Base-by-base conservation (phyloP, 2,797 vertebrate genomes). In the Sebastes glaucus region DNA sequence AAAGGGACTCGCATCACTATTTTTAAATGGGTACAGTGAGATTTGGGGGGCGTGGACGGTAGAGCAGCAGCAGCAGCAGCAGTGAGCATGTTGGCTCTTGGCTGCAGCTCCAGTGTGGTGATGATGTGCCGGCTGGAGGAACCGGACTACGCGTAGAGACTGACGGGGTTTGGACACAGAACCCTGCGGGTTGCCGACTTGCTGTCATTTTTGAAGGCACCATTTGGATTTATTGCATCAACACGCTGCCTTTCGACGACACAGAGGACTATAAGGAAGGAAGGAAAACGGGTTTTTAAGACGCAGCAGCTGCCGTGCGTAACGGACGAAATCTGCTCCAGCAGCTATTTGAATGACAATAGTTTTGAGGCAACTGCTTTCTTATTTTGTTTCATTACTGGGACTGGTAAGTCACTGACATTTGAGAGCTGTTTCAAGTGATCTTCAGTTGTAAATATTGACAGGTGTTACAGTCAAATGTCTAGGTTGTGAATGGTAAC, bases 31-130 rank as follows among this genome's bases (percentile, higher is more conserved):
- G 74, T 42, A 79, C 71, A 57, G 87, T 80, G 86, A 88, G 76
- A 90, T 90, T 79, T 4, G 83, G 91, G 92, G 91, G 94, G 93
- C 92, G 91, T 94, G 92, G 82, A 90, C 87, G 85, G 77, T 1
- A 62, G 83, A 84, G 85, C 64, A 91, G 82, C 88, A 49, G 86
- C 81, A 83, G 82, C 88, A 49, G 86, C 64, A 91, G 83, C 88
- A 49, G 86, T 42, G 90, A 89, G 87, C 91, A 77, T 87, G 92
- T 86, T 87, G 89, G 81, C 82, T 88, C 71, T 70, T 85, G 92
- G 91, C 85, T 82, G 82, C 86, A 59, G 87, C 71, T 88, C 80
- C 88, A 86, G 74, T 52, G 79, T 74, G 32, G 63, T 77, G 90
- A 89, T 85, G 88, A 35, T 35, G 33, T 73, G 90, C 91, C 85